Evolutionary conservation across 2,113 vertebrate species (phyloP).

Genomic region (Nematolebias whitei): DNA sequence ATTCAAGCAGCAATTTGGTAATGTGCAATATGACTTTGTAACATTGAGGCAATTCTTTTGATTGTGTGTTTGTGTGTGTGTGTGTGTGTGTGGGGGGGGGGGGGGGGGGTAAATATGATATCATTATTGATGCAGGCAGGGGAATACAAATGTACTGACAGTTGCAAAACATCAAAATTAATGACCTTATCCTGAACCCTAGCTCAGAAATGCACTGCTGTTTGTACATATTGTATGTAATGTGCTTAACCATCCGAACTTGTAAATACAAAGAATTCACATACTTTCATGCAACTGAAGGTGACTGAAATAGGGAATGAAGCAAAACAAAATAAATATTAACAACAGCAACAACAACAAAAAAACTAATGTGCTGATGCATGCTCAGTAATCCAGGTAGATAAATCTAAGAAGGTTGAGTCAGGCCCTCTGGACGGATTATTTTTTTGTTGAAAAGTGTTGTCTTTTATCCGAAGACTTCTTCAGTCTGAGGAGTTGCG

Average conservation of each 20-base stretch:
- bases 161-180: slow-evolving; percentile 46
- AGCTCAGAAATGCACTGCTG: slow-evolving; percentile 2
- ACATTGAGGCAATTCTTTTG: slow-evolving; percentile 49
- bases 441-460: too few relatives aligned
- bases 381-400: too few relatives aligned
- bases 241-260: slow-evolving; percentile 35
- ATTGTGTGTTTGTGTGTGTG: too few relatives aligned
- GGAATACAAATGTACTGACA: slow-evolving; percentile 64
- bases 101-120: slow-evolving; percentile 66
- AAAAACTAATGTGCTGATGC: too few relatives aligned
- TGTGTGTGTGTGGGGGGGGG: too few relatives aligned
- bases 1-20: slow-evolving; percentile 61
- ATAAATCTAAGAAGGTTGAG: too few relatives aligned
- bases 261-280: slow-evolving; percentile 24
- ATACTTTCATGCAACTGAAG: slow-evolving; percentile 26
- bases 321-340: too few relatives aligned
- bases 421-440: too few relatives aligned
- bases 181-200: slow-evolving; percentile 9
- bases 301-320: not conserved
- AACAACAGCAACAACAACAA: too few relatives aligned
- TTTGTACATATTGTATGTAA: slow-evolving; percentile 3
- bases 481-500: too few relatives aligned
- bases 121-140: slow-evolving; percentile 58
- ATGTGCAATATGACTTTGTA: slow-evolving; percentile 54
- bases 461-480: too few relatives aligned